Percentiles rank a stretch among this genome's conserved stretches.
Conservation (phyloP, 2,113 vertebrate genomes). For the Cochlearius cochlearius region DNA sequence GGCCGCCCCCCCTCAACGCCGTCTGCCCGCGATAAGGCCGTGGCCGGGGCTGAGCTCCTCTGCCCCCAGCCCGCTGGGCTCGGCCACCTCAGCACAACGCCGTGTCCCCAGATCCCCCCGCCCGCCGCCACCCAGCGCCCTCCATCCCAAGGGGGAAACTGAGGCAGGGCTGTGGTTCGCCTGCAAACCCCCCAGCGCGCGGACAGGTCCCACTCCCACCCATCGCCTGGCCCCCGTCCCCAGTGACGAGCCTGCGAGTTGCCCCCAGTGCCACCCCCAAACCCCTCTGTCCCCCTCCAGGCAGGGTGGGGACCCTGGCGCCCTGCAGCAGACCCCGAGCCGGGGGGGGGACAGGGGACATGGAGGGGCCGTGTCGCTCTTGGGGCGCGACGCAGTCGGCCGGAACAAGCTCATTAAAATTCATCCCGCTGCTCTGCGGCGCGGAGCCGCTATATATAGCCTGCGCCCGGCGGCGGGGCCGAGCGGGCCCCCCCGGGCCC, state of each 20-base stretch:
- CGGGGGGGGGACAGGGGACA: not conserved
- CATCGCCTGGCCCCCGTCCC: fast-evolving
- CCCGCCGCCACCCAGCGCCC: not conserved
- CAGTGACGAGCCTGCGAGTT: fast-evolving
- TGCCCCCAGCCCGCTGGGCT: not conserved
- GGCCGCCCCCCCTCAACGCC: not conserved
- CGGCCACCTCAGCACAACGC: not conserved
- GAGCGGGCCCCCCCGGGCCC: not conserved
- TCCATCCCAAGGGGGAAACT: not conserved
- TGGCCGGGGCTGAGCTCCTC: not conserved
- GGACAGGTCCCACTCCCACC: not conserved
- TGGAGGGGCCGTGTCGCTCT: not conserved
- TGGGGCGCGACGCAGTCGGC: not conserved
- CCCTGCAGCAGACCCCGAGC: not conserved
- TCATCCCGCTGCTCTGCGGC: not conserved
- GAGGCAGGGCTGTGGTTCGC: not conserved
- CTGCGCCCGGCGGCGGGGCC: not conserved
- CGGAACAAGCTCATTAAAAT: not conserved
- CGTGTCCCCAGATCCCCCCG: not conserved
- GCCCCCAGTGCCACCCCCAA: not conserved
- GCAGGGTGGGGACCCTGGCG: not conserved
- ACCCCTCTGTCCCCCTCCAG: not conserved
- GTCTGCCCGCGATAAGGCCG: constrained; percentile 53
- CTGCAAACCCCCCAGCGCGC: fast-evolving
- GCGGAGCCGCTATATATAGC: not conserved